Base-by-base conservation (phyloP, 2,888 invertebrate species). In the Ormyrus thymus region DNA sequence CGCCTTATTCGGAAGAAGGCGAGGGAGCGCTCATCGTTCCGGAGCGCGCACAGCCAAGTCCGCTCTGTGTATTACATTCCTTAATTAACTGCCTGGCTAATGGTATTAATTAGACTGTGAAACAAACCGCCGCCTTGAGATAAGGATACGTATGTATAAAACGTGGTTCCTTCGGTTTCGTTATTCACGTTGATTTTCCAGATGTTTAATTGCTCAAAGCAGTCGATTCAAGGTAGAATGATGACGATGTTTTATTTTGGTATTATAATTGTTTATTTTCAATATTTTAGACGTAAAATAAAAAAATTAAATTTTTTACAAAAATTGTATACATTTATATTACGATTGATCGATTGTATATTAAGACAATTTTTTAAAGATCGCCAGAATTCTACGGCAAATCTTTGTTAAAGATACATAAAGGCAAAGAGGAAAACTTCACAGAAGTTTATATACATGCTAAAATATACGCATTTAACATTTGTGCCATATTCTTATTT, bases 51-150 rank as follows among this genome's bases (percentile, higher is more conserved):
- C 84, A 81, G 75, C 81, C 81, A 81, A 84, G 83, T 83, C 84
- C 87, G 85, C 62, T 64, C 66, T 85, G 83, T 82, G 86, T 86
- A 88, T 87, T 87, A 86, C 86, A 87, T 86, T 85, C 85, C 82
- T 84, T 89, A 89, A 89, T 89, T 89, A 88, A 87, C 86, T 85
- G 86, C 85, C 86, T 85, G 84, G 83, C 84, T 87, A 89, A 88
- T 87, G 84, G 84, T 84, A 88, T 86, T 88, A 89, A 89, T 89
- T 89, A 88, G 88, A 86, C 87, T 89, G 87, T 87, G 87, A 89
- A 89, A 86, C 85, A 83, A 85, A 85, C 73, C 75, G 55, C 72
- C 65, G 46, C 51, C 4, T 29, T 29, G 7, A 13, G 6, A 53
- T 69, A 15, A 48, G 7, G 5, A 10, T 13, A 45, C 75, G 29